Base-by-base conservation (phyloP, 1,140 invertebrate species). In the Limonius californicus region DNA sequence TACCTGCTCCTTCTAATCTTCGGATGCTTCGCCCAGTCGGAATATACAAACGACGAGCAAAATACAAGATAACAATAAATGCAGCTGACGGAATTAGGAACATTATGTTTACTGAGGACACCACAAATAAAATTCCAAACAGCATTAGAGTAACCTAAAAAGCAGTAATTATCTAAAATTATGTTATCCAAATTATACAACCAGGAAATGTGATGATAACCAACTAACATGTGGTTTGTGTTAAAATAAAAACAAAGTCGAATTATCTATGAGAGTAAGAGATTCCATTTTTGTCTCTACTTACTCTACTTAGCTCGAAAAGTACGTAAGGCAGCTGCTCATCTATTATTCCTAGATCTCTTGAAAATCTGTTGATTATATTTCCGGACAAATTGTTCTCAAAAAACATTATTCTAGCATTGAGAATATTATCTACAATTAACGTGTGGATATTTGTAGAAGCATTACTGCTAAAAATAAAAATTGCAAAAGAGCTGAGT, bases 321-420 rank as follows among this genome's bases (percentile, higher is more conserved):
- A 50, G 3, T 2, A n/a, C 62, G 64, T 74, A 69, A 74, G 87
- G 86, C 20, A 88, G 75, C 43, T 79, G 71, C 70, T 89, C 85
- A 74, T 87, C 86, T 66, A 84, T 79, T 21, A 78, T 77, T 1
- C 82, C 83, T 55, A 85, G 72, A 74, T 87, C 87, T 72, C 82
- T 83, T 1, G 83, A 82, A 73, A 86, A 87, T 55, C 85, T 66
- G 64, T 87, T 87, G 50, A 88, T 70, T 55, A 86, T 79, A 50
- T 82, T 68, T 54, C 72, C 81, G 74, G 72, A 58, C 59, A 74
- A 71, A 59, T 72, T 60, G 3, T 77, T 83, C 67, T 90, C 84
- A 74, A 90, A 90, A 76, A 90, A 90, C 18, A 74, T 71, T 63
- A 89, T 84, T 0, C 84, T 80, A 0, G 85, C 83, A 59, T 82